A percentile compares a stretch with the other conserved stretches of the same genome.
These are phyloP conservation scores for Uromys caudimaculatus DNA, from an alignment of 2,797 vertebrate species.

Conservation along the genomic window DNA sequence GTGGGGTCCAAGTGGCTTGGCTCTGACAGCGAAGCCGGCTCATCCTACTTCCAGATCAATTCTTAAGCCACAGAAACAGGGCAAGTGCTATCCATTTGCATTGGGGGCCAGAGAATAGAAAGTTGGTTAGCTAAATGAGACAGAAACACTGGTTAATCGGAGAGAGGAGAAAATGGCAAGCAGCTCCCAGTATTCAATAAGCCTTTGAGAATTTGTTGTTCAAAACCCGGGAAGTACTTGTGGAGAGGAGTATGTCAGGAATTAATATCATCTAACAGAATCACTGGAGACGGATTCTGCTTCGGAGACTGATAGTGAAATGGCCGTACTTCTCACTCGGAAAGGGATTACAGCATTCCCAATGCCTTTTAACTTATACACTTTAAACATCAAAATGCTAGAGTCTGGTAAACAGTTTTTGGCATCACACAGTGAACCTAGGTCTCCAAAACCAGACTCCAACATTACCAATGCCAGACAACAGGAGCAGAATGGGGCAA, in stretches of 20 bases:
- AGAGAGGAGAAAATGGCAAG: neutral
- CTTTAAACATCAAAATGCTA: neutral
- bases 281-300: neutral
- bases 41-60: neutral
- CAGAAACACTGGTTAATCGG: neutral
- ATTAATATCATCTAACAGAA: neutral
- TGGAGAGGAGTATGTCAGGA: neutral
- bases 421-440: neutral
- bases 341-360: neutral
- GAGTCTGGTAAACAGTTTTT: neutral
- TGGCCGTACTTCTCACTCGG: neutral
- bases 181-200: neutral
- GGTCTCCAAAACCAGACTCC: neutral
- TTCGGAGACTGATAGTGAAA: neutral
- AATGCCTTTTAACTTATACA: neutral
- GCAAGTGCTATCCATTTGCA: neutral
- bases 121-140: conserved; percentile 9
- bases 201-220: neutral
- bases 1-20: neutral
- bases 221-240: neutral
- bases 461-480: neutral
- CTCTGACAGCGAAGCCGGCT: neutral
- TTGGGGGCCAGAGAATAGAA: neutral
- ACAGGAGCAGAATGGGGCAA: neutral
- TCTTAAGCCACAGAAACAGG: conserved; percentile 1